Evolutionary conservation across 2,113 vertebrate species (phyloP), one percentile per base, ranked within the genome.

Genomic region (Leptodactylus fuscus): DNA sequence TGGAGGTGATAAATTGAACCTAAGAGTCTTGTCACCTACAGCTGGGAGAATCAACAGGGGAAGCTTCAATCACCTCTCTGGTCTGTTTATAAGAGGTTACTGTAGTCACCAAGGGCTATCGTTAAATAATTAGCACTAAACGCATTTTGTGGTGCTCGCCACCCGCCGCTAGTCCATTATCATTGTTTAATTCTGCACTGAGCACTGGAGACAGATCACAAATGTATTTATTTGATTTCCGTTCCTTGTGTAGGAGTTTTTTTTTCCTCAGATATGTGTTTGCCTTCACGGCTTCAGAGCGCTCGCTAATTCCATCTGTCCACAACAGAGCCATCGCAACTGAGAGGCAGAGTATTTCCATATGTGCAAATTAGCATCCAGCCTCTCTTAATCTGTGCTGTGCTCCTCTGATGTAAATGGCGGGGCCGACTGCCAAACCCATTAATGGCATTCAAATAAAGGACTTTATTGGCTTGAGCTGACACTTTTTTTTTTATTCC

Each of bases 261-360:
- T 86, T 58, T 88, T 88, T 89, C 88, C 89, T 92, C 93, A 91
- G 93, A 93, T 89, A 95, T 95, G 96, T 97, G 95, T 97, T 97
- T 97, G 95, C 94, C 95, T 98, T 98, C 96, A 95, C 96, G 94
- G 96, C 95, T 97, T 97, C 93, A 95, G 96, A 96, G 95, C 93
- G 93, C 96, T 96, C 92, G 91, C 95, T 96, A 96, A 97, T 97
- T 97, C 97, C 97, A 98, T 97, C 97, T 98, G 97, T 97, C 96
- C 97, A 96, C 96, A 96, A 95, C 96, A 97, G 96, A 97, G 96
- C 94, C 95, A 94, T 95, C 87, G 88, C 94, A 91, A 92, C 93
- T 88, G 94, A 93, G 95, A 96, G 95, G 96, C 95, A 96, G 96
- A 97, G 95, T 95, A 95, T 96, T 98, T 98, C 97, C 97, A 97